Base-by-base conservation (phyloP, 2,797 vertebrate species). In the Cyprinella venusta region DNA sequence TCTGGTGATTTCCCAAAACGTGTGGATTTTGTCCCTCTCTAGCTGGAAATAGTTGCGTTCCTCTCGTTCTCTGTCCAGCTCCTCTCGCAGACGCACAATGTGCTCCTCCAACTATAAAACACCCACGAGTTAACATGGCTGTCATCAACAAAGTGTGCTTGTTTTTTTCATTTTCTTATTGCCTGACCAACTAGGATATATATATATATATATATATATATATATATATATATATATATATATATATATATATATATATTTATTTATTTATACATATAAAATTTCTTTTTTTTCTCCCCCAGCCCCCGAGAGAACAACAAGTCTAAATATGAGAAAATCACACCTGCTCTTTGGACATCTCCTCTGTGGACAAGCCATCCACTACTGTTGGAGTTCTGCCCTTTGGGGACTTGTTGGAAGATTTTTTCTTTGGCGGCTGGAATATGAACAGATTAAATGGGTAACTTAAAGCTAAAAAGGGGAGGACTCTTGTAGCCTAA, bases 1-100 rank as follows among this genome's bases (percentile, higher is more conserved):
- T 50, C 94, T 92, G 0, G 93, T 94, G 88, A 96, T 94, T 54
- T 98, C 96, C 97, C 97, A 98, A 88, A 95, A 95, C 1, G 91
- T 93, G 82, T 95, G 96, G 83, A 97, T 95, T 88, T 95, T 96
- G 88, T 96, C 95, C 0, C 96, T 88, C 86, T 98, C 96, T 87
- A 97, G 91, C 90, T 98, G 97, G 90, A 97, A 96, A 67, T 94
- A 97, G 89, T 95, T 98, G 24, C 94, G 94, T 83, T 97, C 97
- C 86, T 97, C 95, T 2, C 96, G 93, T 81, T 97, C 96, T 0
- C 94, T 88, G 61, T 98, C 96, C 91, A 99, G 92, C 91, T 98
- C 97, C 90, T 97, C 94, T 2, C 94, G 91, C 5, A 98, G 91
- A 0, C 90, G 95, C 0, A 45, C 1, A 0, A 96, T 85, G 0